Evolutionary conservation across 2,797 vertebrate genomes (phyloP).

Genomic region (Myotis planiceps): DNA sequence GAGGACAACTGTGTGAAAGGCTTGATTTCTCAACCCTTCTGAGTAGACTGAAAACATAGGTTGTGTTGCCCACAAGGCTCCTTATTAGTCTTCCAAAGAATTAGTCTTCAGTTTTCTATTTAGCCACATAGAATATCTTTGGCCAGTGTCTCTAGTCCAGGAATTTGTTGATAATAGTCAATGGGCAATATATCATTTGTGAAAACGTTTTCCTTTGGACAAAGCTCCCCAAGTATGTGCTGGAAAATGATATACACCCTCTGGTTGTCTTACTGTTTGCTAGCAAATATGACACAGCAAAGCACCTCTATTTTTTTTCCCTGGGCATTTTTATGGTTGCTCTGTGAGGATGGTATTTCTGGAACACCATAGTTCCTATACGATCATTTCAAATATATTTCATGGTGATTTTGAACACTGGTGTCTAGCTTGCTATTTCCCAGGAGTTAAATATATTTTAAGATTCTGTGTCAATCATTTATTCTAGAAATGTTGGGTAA

Average conservation of each 20-base stretch:
- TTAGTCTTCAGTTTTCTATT: background rate
- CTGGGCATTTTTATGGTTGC: background rate
- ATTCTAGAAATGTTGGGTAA: background rate
- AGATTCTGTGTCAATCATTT: background rate
- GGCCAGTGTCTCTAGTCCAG: background rate
- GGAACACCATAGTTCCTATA: background rate
- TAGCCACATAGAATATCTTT: background rate
- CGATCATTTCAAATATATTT: background rate
- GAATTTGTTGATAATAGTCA: background rate
- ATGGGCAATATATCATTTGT: background rate
- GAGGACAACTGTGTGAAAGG: background rate
- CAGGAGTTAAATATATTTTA: background rate
- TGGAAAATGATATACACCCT: background rate
- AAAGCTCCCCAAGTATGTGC: background rate
- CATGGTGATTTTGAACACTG: background rate
- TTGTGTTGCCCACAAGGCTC: rapidly evolving
- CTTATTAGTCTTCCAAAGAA: background rate
- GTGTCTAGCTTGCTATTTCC: background rate
- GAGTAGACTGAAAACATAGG: background rate
- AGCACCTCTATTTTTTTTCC: background rate
- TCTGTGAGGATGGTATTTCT: background rate
- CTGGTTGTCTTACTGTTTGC: background rate
- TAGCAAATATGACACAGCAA: background rate
- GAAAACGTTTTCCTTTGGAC: background rate
- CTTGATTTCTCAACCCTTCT: background rate